Conservation (phyloP, 2,113 vertebrate species). For the Tyto alba region DNA sequence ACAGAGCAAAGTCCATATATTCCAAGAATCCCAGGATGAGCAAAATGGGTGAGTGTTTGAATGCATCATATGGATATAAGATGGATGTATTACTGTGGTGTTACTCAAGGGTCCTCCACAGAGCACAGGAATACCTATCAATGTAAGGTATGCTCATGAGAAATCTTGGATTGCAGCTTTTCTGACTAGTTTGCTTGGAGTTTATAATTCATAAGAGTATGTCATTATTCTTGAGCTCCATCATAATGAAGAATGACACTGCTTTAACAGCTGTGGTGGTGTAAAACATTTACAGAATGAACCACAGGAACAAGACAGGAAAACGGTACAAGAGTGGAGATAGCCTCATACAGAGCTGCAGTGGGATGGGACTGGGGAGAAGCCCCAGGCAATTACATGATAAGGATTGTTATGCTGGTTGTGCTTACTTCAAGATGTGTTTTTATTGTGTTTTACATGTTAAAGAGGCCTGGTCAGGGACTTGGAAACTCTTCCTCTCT, state of each 20-base stretch:
- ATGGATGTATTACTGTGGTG: accelerated
- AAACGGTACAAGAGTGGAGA: not conserved
- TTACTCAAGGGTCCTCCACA: not conserved
- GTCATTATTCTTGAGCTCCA: not conserved
- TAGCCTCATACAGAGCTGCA: not conserved
- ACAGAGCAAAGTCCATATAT: not conserved
- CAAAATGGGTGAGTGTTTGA: not conserved
- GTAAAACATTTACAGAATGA: not conserved
- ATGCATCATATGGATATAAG: not conserved
- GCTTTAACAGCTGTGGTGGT: not conserved
- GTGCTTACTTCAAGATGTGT: not conserved
- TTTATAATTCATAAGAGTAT: not conserved
- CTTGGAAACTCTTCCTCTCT: not conserved
- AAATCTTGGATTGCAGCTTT: not conserved
- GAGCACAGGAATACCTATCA: not conserved
- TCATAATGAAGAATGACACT: not conserved
- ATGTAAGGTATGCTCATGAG: accelerated
- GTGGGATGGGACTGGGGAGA: accelerated
- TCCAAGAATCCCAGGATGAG: not conserved
- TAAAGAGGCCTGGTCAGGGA: not conserved
- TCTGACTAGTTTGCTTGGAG: not conserved
- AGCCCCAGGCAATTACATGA: not conserved
- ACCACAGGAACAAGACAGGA: not conserved
- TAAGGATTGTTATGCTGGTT: not conserved
- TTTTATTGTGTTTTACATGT: too few species aligned